Evolutionary conservation across 2,113 vertebrate genomes (phyloP).

Genomic region (Platichthys stellatus): DNA sequence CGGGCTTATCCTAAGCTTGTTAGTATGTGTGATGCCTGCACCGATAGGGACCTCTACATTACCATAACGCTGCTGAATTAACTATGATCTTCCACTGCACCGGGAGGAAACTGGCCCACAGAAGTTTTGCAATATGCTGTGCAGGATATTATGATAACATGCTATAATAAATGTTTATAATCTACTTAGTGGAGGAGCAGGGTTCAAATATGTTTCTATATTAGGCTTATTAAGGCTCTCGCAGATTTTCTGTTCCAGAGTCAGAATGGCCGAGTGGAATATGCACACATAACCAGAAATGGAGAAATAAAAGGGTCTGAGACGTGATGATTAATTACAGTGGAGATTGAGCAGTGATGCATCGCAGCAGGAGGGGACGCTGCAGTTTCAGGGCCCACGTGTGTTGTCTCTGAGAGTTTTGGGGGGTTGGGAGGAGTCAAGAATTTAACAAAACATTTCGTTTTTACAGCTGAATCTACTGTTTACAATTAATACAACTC

Average conservation of each 20-base stretch:
- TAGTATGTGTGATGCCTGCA: conserved; percentile 97
- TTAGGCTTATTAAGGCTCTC: conserved; percentile 93
- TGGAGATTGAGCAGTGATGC: conserved; percentile 36
- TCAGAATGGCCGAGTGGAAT: conserved; percentile 61
- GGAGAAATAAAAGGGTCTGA: conserved; percentile 56
- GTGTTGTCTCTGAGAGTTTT: neutral
- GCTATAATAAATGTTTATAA: conserved; percentile 99
- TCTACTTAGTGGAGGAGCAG: conserved; percentile 92
- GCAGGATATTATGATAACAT: conserved; percentile 99
- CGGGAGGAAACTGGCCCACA: conserved; percentile 91
- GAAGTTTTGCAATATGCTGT: conserved; percentile 97
- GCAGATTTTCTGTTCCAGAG: conserved; percentile 77
- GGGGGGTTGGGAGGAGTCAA: neutral
- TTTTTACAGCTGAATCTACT: neutral
- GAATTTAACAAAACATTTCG: too few relatives aligned
- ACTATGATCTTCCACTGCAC: conserved; percentile 98
- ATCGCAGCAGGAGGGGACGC: conserved; percentile 17
- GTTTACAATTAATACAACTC: neutral
- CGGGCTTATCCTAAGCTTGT: conserved; percentile 99
- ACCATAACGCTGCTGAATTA: conserved; percentile 99
- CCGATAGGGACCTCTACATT: conserved; percentile 92
- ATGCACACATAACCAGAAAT: conserved; percentile 66
- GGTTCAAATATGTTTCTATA: conserved; percentile 97
- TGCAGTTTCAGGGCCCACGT: neutral
- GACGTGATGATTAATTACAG: conserved; percentile 55